Base-by-base conservation (phyloP, 2,888 invertebrate species). In the Nemoura dubitans region DNA sequence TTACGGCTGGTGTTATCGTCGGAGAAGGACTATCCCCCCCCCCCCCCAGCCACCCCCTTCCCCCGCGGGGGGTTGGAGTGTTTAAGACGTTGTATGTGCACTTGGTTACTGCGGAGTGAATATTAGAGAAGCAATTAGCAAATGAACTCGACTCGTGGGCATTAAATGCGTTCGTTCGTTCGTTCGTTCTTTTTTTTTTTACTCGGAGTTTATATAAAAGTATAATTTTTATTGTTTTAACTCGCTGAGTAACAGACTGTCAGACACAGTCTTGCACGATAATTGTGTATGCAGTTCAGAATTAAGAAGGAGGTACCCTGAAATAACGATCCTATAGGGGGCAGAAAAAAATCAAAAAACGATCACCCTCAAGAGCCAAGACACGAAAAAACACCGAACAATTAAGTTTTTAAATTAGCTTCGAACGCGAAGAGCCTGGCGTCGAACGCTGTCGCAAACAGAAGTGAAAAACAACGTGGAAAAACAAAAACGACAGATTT, bases 81-180 rank as follows among this genome's bases (percentile, higher is more conserved):
- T 30, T 59, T 78, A 78, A 78, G 78, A 83, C 25, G 83, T 82
- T 82, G 83, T 25, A 25, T 21, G 16, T 10, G 59, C 59, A 59
- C 59, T 59, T 59, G 59, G 59, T 59, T 59, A 7, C 14, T 59
- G 16, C 59, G 16, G 42, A 26, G 42, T 83, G 43, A 83, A 76
- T 84, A 76, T 84, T 84, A 84, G 28, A 84, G n/a, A 76, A 84
- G 86, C 87, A 87, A 87, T 87, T 87, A 87, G 85, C 83, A 87
- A 87, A 87, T 87, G 87, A 87, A 85, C 10, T 27, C 59, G 59
- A 59, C 59, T 59, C 59, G 59, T 59, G 59, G 59, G 59, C 59
- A 59, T 59, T 7, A 59, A 59, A 59, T 59, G 59, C n/a, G n/a
- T n/a, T n/a, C n/a, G n/a, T n/a, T n/a, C n/a, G n/a, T n/a, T n/a